phyloP scores from a whole-genome alignment of 2,797 vertebrate species.

The Neomorphus geoffroyi region DNA sequence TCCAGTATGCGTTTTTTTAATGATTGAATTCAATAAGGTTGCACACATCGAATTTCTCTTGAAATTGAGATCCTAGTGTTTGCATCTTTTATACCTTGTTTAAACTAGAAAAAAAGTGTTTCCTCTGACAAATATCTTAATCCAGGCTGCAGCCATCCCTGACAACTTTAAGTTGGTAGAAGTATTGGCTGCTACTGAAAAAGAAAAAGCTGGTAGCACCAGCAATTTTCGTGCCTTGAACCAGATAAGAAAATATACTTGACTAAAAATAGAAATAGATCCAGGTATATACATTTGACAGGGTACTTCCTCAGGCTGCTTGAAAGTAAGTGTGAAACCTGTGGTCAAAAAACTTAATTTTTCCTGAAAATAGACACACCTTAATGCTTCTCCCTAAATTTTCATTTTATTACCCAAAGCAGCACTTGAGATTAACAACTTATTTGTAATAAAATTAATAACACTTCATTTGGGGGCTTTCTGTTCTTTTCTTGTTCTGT shows the following conservation, averaged over 20 bases:
- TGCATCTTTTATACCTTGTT: neutral
- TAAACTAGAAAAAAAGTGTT: neutral
- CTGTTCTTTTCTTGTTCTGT: neutral
- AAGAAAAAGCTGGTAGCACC: neutral
- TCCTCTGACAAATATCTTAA: neutral
- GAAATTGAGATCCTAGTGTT: neutral
- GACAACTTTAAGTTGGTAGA: neutral
- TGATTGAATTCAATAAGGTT: slow-evolving; percentile 7
- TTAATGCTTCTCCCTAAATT: neutral
- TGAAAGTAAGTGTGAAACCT: neutral
- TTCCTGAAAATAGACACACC: neutral
- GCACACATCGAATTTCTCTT: neutral
- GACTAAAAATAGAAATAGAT: neutral
- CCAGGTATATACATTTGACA: neutral
- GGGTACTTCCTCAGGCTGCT: neutral
- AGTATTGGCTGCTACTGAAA: neutral
- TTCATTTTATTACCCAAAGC: neutral
- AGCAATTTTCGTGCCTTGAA: neutral
- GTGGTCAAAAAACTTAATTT: neutral
- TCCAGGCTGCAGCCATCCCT: neutral
- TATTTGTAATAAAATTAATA: neutral
- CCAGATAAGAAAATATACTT: neutral
- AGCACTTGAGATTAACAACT: neutral
- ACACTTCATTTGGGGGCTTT: neutral
- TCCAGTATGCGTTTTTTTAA: slow-evolving; percentile 24